Conservation (phyloP, 2,888 invertebrate species). For the Leucoptera coffeella region DNA sequence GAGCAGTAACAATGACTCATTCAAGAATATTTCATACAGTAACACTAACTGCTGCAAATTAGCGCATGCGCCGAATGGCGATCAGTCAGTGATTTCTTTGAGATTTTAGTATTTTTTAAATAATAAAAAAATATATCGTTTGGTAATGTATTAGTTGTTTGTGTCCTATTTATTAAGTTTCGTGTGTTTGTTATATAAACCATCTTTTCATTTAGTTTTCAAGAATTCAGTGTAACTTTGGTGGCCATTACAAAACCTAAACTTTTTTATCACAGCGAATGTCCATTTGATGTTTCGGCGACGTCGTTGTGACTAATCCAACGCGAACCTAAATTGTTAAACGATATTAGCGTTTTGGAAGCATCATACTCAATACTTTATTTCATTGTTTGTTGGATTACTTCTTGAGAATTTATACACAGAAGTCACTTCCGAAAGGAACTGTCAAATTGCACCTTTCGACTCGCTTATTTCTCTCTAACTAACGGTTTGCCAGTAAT, state of each 20-base stretch:
- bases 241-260: constrained; percentile 54
- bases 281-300: constrained; percentile 54
- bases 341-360: too few species aligned
- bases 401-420: too few species aligned
- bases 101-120: constrained; percentile 41
- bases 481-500: too few species aligned
- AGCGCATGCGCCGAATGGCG: constrained; percentile 55
- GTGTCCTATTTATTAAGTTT: constrained; percentile 16
- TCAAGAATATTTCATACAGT: too few species aligned
- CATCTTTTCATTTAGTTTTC: constrained; percentile 10
- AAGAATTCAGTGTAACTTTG: constrained; percentile 48
- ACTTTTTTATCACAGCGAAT: constrained; percentile 49
- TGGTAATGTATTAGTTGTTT: constrained; percentile 33
- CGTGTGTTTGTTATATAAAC: constrained; percentile 5
- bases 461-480: not conserved
- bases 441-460: not conserved
- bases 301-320: constrained; percentile 50
- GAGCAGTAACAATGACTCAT: too few species aligned
- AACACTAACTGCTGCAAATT: constrained; percentile 45
- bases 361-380: too few species aligned
- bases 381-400: too few species aligned
- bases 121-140: constrained; percentile 45
- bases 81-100: constrained; percentile 50
- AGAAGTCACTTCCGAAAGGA: constrained; percentile 6
- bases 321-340: constrained; percentile 17